Evolutionary conservation across 2,797 vertebrate genomes (phyloP).

Genomic region (Acipenser transmontanus): DNA sequence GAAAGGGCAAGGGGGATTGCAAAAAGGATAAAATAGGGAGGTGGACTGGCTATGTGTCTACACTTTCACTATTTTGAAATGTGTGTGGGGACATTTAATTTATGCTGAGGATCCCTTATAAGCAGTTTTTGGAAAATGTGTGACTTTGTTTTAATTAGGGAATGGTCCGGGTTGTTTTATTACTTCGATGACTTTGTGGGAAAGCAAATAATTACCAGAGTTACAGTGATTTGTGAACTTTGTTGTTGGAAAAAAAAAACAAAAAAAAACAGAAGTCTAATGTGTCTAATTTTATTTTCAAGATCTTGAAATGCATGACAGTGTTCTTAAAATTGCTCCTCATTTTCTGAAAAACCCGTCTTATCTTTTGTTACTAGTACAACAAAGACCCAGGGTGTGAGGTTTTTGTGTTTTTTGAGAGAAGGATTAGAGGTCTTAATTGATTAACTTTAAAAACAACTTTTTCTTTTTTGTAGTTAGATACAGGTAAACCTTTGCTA

Average conservation of each 20-base stretch:
- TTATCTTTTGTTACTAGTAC: background rate
- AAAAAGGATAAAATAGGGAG: slow-evolving; percentile 62
- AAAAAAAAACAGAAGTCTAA: too few species aligned
- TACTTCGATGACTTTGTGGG: too few species aligned
- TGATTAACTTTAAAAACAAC: background rate
- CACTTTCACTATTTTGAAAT: slow-evolving; percentile 51
- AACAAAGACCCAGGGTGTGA: background rate
- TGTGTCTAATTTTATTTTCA: too few species aligned
- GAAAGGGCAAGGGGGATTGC: slow-evolving; percentile 68
- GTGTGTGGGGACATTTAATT: slow-evolving; percentile 41
- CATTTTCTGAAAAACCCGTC: background rate
- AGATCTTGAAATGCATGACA: too few species aligned
- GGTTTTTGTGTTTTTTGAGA: background rate
- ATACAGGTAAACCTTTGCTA: background rate
- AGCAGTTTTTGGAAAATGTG: too few species aligned
- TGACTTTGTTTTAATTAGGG: too few species aligned
- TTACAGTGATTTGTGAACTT: too few species aligned
- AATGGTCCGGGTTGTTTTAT: too few species aligned
- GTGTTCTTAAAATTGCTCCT: too few species aligned
- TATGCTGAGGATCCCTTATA: too few species aligned
- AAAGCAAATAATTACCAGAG: too few species aligned
- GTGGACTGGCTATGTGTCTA: slow-evolving; percentile 61
- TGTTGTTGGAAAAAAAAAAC: too few species aligned
- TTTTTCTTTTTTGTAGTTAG: background rate
- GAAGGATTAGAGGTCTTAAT: background rate